These are phyloP conservation scores for Motacilla alba DNA, from an alignment of 2,113 vertebrate species.

Conservation along the genomic window DNA sequence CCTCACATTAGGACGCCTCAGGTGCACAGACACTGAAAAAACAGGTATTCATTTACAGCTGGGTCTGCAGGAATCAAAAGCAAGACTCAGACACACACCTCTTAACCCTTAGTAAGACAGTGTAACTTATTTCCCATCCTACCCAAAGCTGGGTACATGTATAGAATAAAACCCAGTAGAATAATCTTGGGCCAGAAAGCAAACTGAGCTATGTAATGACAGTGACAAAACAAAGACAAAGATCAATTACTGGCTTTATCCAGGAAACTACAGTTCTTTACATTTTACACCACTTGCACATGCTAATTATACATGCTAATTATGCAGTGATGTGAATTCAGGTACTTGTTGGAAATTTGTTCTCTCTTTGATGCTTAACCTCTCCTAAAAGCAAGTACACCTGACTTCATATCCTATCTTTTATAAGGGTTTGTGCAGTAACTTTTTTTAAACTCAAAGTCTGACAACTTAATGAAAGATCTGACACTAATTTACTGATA, in stretches of 20 bases:
- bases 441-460: neutral
- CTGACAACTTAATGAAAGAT: neutral
- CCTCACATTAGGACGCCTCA: neutral
- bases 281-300: neutral
- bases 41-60: neutral
- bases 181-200: neutral
- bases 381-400: neutral
- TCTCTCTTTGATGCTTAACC: neutral
- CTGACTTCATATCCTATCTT: neutral
- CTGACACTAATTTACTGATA: neutral
- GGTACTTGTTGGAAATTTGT: neutral
- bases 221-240: neutral
- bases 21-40: neutral
- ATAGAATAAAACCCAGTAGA: neutral
- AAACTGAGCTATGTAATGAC: neutral
- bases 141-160: neutral
- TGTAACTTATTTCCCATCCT: neutral
- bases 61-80: neutral
- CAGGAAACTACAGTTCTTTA: neutral
- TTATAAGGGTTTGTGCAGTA: neutral
- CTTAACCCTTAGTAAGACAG: neutral
- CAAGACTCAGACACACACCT: neutral
- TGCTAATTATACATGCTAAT: neutral
- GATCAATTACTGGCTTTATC: neutral
- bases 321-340: neutral